Evolutionary conservation across 2,797 vertebrate species (phyloP).

Genomic region (Acomys russatus): DNA sequence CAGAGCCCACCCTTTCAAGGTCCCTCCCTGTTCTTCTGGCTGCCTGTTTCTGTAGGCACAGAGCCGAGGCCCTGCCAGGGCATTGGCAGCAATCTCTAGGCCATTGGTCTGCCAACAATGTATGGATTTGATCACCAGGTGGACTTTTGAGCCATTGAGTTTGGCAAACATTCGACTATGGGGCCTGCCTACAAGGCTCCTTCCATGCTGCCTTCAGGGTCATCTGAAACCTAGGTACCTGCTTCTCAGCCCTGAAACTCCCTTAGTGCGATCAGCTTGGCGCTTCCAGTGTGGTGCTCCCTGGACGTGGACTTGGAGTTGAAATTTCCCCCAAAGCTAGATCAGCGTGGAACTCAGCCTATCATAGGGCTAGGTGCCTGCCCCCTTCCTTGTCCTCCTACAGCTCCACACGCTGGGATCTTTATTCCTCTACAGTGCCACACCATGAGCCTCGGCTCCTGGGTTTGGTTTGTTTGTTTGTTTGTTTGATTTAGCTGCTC

Average conservation of each 20-base stretch:
- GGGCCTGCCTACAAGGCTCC: neutral
- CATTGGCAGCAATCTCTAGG: neutral
- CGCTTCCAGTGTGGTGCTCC: neutral
- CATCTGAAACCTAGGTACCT: neutral
- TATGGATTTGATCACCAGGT: neutral
- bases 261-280: neutral
- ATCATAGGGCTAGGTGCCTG: accelerated
- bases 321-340: too few relatives aligned
- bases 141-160: neutral
- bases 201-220: neutral
- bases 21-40: neutral
- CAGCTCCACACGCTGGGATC: too few relatives aligned
- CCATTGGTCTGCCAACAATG: neutral
- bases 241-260: neutral
- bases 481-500: neutral
- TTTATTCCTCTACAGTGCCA: neutral
- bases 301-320: accelerated
- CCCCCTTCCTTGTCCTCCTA: neutral
- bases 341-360: neutral
- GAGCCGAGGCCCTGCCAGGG: neutral
- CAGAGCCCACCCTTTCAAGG: neutral
- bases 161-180: neutral
- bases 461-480: neutral
- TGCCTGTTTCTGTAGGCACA: neutral
- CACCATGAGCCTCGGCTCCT: neutral